Conservation (phyloP, 2,888 invertebrate species). For the Pediacus dermestoides region DNA sequence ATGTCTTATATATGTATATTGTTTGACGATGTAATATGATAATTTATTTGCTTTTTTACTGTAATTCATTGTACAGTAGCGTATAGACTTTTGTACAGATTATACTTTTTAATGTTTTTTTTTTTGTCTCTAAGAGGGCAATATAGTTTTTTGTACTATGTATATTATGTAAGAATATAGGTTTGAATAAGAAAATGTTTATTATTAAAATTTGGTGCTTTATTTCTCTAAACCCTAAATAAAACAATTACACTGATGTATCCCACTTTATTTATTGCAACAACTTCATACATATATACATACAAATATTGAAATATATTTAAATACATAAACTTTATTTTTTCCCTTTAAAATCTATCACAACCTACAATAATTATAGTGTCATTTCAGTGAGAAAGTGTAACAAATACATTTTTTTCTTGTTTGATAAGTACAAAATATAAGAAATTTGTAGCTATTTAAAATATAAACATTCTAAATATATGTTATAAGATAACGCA, state of each 20-base stretch:
- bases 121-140: conserved; percentile 38
- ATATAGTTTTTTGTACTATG: conserved; percentile 75
- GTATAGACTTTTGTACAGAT: conserved; percentile 50
- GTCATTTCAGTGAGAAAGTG: conserved; percentile 3
- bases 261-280: conserved; percentile 31
- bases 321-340: conserved; percentile 32
- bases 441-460: too few species aligned
- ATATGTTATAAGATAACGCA: too few species aligned
- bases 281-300: conserved; percentile 34
- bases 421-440: conserved; percentile 13
- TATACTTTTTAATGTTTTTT: too few species aligned
- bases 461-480: too few species aligned
- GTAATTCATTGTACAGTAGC: conserved; percentile 50
- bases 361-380: conserved; percentile 29
- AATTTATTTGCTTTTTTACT: conserved; percentile 50
- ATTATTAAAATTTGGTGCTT: conserved; percentile 32
- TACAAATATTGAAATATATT: conserved; percentile 34
- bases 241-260: too few species aligned
- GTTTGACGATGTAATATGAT: conserved; percentile 45
- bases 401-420: conserved; percentile 1
- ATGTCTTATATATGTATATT: conserved; percentile 45
- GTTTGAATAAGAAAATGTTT: conserved; percentile 61
- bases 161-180: conserved; percentile 81
- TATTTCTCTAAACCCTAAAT: too few species aligned
- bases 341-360: conserved; percentile 34